A percentile compares a stretch with the other conserved stretches of the same genome.
phyloP scores from a whole-genome alignment of 2,888 invertebrate species.

The Pheosia tremula region DNA sequence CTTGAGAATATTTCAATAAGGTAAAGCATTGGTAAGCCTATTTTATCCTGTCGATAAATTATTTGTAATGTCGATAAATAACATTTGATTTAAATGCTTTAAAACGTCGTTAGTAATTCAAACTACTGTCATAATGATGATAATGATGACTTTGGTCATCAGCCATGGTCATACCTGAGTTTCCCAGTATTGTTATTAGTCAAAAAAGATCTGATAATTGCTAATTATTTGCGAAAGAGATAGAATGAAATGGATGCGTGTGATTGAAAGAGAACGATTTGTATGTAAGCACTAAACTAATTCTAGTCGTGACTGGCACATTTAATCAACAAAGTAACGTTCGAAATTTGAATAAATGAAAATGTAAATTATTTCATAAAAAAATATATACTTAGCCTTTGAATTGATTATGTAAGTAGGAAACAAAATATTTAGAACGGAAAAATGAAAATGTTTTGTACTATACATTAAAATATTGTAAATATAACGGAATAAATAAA shows the following conservation, averaged over 20 bases:
- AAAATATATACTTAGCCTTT: constrained; percentile 36
- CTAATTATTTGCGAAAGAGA: constrained; percentile 13
- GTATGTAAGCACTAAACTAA: constrained; percentile 49
- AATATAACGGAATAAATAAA: constrained; percentile 48
- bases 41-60: no score
- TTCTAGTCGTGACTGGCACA: constrained; percentile 55
- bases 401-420: constrained; percentile 64
- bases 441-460: constrained; percentile 70
- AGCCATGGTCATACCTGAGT: neutral
- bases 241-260: constrained; percentile 24
- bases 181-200: constrained; percentile 1
- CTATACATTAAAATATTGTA: constrained; percentile 52
- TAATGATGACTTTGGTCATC: no score
- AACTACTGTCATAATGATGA: neutral
- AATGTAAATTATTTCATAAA: constrained; percentile 40
- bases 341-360: constrained; percentile 27
- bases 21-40: no score
- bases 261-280: constrained; percentile 40
- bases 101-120: neutral
- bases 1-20: no score
- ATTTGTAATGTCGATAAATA: neutral
- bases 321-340: constrained; percentile 38
- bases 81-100: neutral
- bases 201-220: constrained; percentile 19
- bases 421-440: constrained; percentile 61